phyloP scores from a whole-genome alignment of 2,797 vertebrate genomes.

The Argyrosomus regius region DNA sequence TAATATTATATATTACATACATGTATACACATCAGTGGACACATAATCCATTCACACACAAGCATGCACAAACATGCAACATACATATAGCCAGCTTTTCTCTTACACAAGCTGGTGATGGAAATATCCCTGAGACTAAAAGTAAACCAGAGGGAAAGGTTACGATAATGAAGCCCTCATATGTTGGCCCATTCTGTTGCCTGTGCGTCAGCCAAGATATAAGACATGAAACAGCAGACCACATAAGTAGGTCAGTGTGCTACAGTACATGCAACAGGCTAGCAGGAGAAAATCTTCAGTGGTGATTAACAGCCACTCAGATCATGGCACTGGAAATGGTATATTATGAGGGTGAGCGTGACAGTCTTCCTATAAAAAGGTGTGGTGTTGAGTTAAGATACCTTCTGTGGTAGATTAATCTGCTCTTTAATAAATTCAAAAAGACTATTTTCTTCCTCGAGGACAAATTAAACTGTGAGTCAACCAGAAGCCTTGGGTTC shows the following conservation, averaged over 20 bases:
- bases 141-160: slow-evolving; percentile 16
- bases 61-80: not conserved
- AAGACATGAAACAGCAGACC: slow-evolving; percentile 38
- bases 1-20: slow-evolving; percentile 11
- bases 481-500: slow-evolving; percentile 18
- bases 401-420: slow-evolving; percentile 11
- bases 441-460: not conserved
- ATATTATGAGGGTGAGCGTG: slow-evolving; percentile 4
- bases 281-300: slow-evolving; percentile 22
- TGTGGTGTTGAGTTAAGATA: not conserved
- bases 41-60: not conserved
- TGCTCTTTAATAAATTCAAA: not conserved
- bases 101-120: slow-evolving; percentile 32
- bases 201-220: slow-evolving; percentile 31
- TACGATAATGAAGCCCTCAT: slow-evolving; percentile 15
- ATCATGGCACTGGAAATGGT: slow-evolving; percentile 1
- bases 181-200: slow-evolving; percentile 10
- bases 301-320: slow-evolving; percentile 46
- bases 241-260: slow-evolving; percentile 77
- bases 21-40: not conserved
- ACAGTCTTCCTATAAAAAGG: slow-evolving; percentile 15
- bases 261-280: slow-evolving; percentile 56
- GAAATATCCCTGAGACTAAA: slow-evolving; percentile 17
- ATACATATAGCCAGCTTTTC: not conserved
- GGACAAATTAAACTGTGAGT: slow-evolving; percentile 8